These are phyloP conservation scores for Tetramorium alpestre DNA, from an alignment of 1,140 invertebrate species.

Conservation along the genomic window DNA sequence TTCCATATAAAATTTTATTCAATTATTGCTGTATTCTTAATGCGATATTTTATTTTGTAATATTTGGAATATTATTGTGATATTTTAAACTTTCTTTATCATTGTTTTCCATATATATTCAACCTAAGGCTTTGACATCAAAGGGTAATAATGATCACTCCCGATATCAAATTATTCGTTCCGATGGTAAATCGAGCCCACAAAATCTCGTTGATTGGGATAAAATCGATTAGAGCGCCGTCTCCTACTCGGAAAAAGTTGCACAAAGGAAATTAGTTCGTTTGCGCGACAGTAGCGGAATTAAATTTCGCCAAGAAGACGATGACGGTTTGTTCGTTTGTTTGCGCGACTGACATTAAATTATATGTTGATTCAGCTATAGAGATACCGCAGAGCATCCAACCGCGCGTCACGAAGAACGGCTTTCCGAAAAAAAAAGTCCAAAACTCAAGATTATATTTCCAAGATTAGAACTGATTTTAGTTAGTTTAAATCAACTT, in stretches of 20 bases:
- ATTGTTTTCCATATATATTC: neutral
- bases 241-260: neutral
- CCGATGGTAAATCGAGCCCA: neutral
- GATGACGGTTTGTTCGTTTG: conserved; percentile 17
- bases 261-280: conserved; percentile 47
- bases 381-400: neutral
- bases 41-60: neutral
- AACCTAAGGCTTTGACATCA: neutral
- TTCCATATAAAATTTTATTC: neutral
- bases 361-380: conserved; percentile 43
- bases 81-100: neutral
- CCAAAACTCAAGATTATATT: neutral
- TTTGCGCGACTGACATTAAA: conserved; percentile 30
- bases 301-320: conserved; percentile 44
- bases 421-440: neutral
- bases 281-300: conserved; percentile 40
- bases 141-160: neutral
- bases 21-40: neutral
- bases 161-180: neutral
- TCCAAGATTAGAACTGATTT: neutral
- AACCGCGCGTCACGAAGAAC: neutral
- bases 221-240: conserved; percentile 8
- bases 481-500: neutral
- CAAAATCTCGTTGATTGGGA: conserved; percentile 17
- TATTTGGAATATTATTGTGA: neutral